phyloP scores from a whole-genome alignment of 2,888 invertebrate genomes.

The Herminia tarsipennalis region DNA sequence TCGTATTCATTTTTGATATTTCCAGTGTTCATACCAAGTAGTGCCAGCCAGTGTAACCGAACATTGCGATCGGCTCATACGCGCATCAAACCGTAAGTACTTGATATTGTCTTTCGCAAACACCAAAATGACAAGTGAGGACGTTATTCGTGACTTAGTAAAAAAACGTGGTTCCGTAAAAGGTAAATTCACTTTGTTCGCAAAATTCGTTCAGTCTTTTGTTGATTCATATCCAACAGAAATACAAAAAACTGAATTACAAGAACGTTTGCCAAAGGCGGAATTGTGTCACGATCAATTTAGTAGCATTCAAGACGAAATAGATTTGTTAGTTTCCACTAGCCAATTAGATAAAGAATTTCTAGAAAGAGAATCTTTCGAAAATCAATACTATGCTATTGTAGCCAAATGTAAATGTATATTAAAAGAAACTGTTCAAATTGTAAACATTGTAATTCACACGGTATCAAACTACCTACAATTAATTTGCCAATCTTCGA shows the following conservation, averaged over 20 bases:
- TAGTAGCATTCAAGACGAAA: not conserved
- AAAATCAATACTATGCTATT: slow-evolving; percentile 10
- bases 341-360: slow-evolving; percentile 3
- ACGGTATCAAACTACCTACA: not conserved
- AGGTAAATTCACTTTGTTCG: not conserved
- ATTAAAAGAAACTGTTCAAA: not conserved
- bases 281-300: not conserved
- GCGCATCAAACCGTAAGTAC: not conserved
- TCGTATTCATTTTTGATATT: no score
- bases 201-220: not conserved
- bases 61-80: no score
- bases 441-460: not conserved
- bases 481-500: not conserved
- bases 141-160: slow-evolving; percentile 1
- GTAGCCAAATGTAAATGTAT: slow-evolving; percentile 12
- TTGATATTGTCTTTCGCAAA: not conserved
- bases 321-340: not conserved
- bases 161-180: slow-evolving; percentile 1
- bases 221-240: not conserved
- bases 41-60: no score
- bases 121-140: not conserved
- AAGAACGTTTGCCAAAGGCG: not conserved
- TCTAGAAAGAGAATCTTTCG: slow-evolving; percentile 4
- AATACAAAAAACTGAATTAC: slow-evolving; percentile 3
- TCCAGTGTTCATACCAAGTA: no score